These are phyloP conservation scores for Reinhardtius hippoglossoides DNA, from an alignment of 2,113 vertebrate species.

Conservation along the genomic window DNA sequence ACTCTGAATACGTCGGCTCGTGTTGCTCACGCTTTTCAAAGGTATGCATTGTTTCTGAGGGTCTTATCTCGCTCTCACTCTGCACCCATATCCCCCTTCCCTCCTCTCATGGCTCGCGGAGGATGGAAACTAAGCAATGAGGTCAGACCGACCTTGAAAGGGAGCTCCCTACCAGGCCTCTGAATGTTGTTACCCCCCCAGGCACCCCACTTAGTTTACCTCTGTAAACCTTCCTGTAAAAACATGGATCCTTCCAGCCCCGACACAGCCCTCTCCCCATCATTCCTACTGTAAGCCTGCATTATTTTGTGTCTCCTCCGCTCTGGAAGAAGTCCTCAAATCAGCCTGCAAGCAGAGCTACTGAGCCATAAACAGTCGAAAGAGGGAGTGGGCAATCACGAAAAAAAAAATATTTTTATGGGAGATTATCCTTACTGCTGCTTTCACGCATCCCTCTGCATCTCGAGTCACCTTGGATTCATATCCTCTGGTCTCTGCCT, in stretches of 20 bases:
- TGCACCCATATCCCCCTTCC: constrained; percentile 63
- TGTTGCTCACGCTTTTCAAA: constrained; percentile 54
- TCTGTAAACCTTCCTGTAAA: constrained; percentile 52
- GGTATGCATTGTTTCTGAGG: constrained; percentile 74
- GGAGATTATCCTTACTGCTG: constrained; percentile 35
- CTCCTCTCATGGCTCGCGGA: constrained; percentile 53
- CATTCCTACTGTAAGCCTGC: constrained; percentile 42
- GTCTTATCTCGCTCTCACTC: constrained; percentile 76
- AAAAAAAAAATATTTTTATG: neutral
- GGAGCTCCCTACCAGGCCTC: constrained; percentile 73
- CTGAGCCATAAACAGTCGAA: constrained; percentile 17
- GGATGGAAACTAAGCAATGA: constrained; percentile 82
- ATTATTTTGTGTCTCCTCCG: constrained; percentile 33
- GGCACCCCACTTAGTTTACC: constrained; percentile 67
- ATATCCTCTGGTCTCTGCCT: constrained; percentile 59
- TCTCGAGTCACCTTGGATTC: constrained; percentile 79
- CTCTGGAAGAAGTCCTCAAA: constrained; percentile 33
- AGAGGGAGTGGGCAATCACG: constrained; percentile 24
- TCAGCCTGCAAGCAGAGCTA: constrained; percentile 27
- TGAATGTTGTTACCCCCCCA: constrained; percentile 64
- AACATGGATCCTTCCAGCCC: constrained; percentile 57
- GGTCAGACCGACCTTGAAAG: constrained; percentile 83
- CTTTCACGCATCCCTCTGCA: constrained; percentile 48
- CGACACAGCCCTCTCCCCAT: constrained; percentile 39
- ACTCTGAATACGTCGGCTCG: constrained; percentile 34